Percentiles rank a stretch among this genome's conserved stretches.
Evolutionary conservation across 2,113 vertebrate species (phyloP).

Genomic region (Acrocephalus kingi): DNA sequence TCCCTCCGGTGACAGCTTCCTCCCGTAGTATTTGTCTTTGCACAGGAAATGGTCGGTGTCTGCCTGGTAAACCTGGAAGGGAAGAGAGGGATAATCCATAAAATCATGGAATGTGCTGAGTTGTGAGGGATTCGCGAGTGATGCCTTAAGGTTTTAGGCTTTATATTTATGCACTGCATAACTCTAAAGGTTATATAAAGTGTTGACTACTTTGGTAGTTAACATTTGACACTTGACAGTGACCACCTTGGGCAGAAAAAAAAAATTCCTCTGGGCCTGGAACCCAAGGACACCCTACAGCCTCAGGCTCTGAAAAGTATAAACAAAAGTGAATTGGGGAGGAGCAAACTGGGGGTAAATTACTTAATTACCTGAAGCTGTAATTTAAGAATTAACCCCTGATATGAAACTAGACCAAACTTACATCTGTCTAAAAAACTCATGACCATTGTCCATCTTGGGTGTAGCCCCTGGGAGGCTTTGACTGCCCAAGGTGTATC

Average conservation of each 20-base stretch:
- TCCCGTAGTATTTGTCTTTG: conserved; percentile 79
- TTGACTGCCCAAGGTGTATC: not conserved
- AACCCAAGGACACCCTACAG: not conserved
- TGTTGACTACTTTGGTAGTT: not conserved
- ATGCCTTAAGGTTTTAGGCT: not conserved
- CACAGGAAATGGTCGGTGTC: conserved; percentile 76
- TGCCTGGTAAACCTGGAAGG: conserved; percentile 74
- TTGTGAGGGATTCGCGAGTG: rapidly evolving
- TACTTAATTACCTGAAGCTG: not conserved
- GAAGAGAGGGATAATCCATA: not conserved
- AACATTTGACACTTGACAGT: not conserved
- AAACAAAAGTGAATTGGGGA: not conserved
- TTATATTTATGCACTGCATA: not conserved
- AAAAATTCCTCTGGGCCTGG: not conserved
- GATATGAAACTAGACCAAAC: not conserved
- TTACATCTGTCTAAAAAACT: not conserved
- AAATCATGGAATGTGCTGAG: not conserved
- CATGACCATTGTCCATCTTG: not conserved
- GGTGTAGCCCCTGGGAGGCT: not conserved
- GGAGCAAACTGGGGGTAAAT: not conserved
- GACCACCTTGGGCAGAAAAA: not conserved
- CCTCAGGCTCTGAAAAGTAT: not conserved
- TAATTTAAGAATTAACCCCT: not conserved
- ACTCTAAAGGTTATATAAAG: not conserved
- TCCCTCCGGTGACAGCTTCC: conserved; percentile 70